Base-by-base conservation (phyloP, 2,113 vertebrate species). In the Elephas maximus region DNA sequence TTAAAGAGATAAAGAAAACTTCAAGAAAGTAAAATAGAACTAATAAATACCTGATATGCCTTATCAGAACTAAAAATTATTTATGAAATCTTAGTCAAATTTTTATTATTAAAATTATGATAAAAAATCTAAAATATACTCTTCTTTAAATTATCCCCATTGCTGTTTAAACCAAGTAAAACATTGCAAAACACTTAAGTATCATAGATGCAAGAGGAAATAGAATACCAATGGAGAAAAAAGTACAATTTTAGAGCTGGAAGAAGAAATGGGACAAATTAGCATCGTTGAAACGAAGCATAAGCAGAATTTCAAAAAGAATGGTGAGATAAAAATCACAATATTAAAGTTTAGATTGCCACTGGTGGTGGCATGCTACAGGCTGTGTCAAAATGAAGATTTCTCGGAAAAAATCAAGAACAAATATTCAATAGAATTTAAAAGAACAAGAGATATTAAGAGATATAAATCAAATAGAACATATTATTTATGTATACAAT, bases 241-340 rank as follows among this genome's bases (percentile, higher is more conserved):
- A 28, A 33, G 17, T 69, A 81, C 10, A 33, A 15, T 89, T 96
- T 86, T 78, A 69, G 4, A 67, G 2, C 23, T 57, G 44, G 23
- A 83, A 88, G 41, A 33, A 51, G 41, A 93, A 82, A 90, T 23
- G 33, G 8, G 62, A 74, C 23, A 74, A 63, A 24, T 0, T 53
- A 30, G 10, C 20, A 18, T 81, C 5, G 33, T 5, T 63, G 23
- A 85, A 96, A 63, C 0, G 7, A 69, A 82, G 60, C 11, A n/a
- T 44, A 65, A 80, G 10, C 17, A 85, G 23, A 84, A 85, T 81
- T 89, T 95, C 23, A 62, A 91, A 84, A 67, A 26, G 24, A 84
- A 95, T 84, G 7, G 1, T 76, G 23, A 9, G 23, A 14, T 93
- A 93, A 88, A 91, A 15, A 81, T 69, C 20, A 24, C 26, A 44